These are phyloP conservation scores for Diabrotica undecimpunctata DNA, from an alignment of 1,140 invertebrate genomes.

Conservation along the genomic window DNA sequence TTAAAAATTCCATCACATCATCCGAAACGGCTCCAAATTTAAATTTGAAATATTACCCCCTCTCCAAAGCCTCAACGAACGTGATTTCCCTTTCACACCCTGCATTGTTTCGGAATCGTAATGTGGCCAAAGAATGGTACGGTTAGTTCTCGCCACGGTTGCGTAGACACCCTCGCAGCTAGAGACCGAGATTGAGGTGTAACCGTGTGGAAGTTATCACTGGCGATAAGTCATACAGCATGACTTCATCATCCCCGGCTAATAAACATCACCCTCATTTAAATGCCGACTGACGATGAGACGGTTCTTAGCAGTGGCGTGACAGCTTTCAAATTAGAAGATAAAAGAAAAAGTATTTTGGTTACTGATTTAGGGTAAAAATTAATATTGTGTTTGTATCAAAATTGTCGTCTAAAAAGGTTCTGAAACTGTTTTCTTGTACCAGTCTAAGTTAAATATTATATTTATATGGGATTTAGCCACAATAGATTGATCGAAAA, in stretches of 20 bases:
- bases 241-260: constrained; percentile 37
- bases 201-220: constrained; percentile 41
- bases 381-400: no score
- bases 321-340: not conserved
- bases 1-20: no score
- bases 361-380: no score
- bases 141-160: constrained; percentile 21
- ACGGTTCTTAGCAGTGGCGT: not conserved
- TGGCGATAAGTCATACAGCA: constrained; percentile 37
- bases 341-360: no score
- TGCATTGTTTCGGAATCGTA: not conserved
- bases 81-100: not conserved
- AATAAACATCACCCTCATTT: constrained; percentile 28
- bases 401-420: no score
- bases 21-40: not conserved
- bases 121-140: constrained; percentile 9
- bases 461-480: no score
- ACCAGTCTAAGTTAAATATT: no score
- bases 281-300: not conserved
- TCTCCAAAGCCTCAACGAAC: not conserved
- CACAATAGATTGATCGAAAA: no score
- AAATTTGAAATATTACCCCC: not conserved
- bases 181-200: constrained; percentile 27
- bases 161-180: constrained; percentile 14
- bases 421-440: no score